Evolutionary conservation across 2,797 vertebrate species (phyloP).

Genomic region (Trichosurus vulpecula): DNA sequence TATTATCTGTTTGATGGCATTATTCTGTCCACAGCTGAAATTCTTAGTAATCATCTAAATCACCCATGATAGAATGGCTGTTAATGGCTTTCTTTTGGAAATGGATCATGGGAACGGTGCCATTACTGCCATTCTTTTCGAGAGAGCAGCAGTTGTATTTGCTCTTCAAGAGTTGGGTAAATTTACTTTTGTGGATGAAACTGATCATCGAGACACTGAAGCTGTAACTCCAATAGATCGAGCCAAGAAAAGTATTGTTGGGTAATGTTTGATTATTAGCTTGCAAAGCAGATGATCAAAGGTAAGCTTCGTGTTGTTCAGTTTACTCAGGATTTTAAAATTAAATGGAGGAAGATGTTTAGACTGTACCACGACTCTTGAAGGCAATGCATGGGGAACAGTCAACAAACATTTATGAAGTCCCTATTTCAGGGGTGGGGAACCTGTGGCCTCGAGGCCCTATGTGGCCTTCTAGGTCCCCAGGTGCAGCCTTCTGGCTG

Average conservation of each 20-base stretch:
- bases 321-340: no score
- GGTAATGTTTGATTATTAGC: constrained; percentile 99
- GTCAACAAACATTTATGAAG: no score
- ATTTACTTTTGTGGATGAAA: constrained; percentile 95
- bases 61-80: constrained; percentile 12
- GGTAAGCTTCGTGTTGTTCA: constrained; percentile 83
- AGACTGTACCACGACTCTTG: no score
- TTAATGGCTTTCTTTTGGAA: constrained; percentile 61
- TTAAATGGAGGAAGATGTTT: no score
- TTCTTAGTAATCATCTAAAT: not conserved
- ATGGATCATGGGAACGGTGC: constrained; percentile 95
- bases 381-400: no score
- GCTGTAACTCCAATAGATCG: constrained; percentile 88
- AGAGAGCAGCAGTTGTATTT: constrained; percentile 91
- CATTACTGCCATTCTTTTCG: constrained; percentile 98
- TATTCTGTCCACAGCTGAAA: not conserved
- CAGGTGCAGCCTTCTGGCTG: no score
- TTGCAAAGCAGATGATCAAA: constrained; percentile 98
- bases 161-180: constrained; percentile 97
- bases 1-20: no score
- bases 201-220: constrained; percentile 87
- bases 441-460: no score
- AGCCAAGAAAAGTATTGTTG: constrained; percentile 98
- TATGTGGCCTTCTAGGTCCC: no score
- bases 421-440: no score